These are phyloP conservation scores for Acronicta leporina DNA, from an alignment of 2,888 invertebrate genomes.

Conservation along the genomic window DNA sequence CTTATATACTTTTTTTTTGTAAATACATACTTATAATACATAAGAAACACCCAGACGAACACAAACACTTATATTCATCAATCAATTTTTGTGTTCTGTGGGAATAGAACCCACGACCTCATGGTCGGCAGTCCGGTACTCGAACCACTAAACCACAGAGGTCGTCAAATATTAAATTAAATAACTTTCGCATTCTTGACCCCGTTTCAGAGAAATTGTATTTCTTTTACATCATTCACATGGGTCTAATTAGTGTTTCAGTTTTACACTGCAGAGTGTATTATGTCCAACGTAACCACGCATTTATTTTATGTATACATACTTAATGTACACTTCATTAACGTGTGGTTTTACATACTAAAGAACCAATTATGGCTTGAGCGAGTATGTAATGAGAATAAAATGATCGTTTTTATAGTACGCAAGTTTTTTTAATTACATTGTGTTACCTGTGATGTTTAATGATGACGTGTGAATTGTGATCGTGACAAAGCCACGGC, in stretches of 20 bases:
- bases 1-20: no score
- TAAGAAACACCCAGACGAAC: no score
- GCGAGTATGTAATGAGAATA: constrained; percentile 3
- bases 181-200: constrained; percentile 27
- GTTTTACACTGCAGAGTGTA: neutral
- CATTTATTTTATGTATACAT: neutral
- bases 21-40: no score
- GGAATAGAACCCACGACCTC: no score
- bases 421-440: constrained; percentile 6
- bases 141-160: no score
- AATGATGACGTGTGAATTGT: no score
- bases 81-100: no score
- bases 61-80: no score
- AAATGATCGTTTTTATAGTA: constrained; percentile 9
- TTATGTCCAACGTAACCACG: constrained; percentile 1
- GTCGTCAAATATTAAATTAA: no score
- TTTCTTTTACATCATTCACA: neutral
- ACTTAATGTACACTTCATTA: constrained; percentile 1
- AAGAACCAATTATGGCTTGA: neutral
- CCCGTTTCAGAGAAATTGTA: constrained; percentile 26
- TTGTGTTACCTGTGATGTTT: constrained; percentile 2
- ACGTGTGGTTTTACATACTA: neutral
- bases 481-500: no score
- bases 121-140: no score
- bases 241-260: constrained; percentile 1